Conservation (phyloP, 2,888 invertebrate species). For the Nomada lathburiana region DNA sequence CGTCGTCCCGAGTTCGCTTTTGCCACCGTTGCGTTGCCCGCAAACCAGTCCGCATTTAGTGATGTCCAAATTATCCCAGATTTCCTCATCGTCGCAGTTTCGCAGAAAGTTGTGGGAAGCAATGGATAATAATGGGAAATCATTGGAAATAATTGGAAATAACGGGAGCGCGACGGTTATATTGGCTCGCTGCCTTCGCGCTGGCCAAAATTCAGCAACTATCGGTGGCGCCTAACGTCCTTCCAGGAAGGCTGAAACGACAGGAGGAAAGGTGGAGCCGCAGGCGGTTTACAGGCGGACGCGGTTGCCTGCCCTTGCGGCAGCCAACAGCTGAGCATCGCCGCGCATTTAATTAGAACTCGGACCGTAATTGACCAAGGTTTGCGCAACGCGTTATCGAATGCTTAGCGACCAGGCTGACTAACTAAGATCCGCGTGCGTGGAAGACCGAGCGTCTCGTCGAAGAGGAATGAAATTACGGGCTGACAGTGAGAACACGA, state of each 20-base stretch:
- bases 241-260: constrained; percentile 3
- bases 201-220: background rate
- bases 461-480: background rate
- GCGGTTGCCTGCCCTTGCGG: constrained; percentile 8
- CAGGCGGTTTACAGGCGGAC: background rate
- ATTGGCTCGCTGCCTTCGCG: no score
- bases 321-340: constrained; percentile 26
- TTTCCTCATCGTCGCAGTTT: background rate
- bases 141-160: no score
- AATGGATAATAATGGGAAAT: background rate
- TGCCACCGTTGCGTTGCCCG: constrained; percentile 30
- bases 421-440: constrained; percentile 23
- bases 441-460: constrained; percentile 26
- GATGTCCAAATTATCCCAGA: constrained; percentile 38
- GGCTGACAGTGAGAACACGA: background rate
- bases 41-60: constrained; percentile 30
- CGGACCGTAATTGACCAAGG: constrained; percentile 58
- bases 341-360: constrained; percentile 63
- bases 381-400: constrained; percentile 64
- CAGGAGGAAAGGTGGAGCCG: background rate
- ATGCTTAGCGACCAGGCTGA: constrained; percentile 35
- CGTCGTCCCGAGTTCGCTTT: constrained; percentile 38
- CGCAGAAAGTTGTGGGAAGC: background rate
- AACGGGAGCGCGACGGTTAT: no score
- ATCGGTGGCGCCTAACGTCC: background rate